These are phyloP conservation scores for Carpatolechia fugitivella DNA, from an alignment of 2,888 invertebrate species.

Conservation along the genomic window DNA sequence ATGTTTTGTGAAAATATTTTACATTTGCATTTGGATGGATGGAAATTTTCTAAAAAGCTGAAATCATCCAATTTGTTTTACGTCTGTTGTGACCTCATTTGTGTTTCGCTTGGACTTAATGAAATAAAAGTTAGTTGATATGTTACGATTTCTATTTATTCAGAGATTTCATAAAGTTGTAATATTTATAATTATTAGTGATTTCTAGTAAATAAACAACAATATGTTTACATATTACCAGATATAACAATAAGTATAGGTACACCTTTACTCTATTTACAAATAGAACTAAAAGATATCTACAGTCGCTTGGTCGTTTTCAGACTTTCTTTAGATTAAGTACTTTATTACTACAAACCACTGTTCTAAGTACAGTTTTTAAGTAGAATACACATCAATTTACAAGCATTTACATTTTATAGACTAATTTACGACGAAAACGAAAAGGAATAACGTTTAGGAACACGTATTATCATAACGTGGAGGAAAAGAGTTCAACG, in stretches of 20 bases:
- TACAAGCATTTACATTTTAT: constrained; percentile 46
- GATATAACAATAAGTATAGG: constrained; percentile 53
- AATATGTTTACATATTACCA: constrained; percentile 53
- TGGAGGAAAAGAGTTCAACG: constrained; percentile 43
- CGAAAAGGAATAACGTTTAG: constrained; percentile 20
- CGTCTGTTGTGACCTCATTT: too few species aligned
- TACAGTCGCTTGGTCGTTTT: constrained; percentile 76
- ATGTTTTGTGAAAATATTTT: too few species aligned
- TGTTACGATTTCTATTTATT: constrained; percentile 67
- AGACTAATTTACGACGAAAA: constrained; percentile 22
- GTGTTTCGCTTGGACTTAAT: too few species aligned
- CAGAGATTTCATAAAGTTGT: constrained; percentile 55
- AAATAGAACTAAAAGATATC: constrained; percentile 59
- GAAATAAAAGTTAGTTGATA: background rate
- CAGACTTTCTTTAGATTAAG: constrained; percentile 64
- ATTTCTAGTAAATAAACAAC: constrained; percentile 66
- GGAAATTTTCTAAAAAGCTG: too few species aligned
- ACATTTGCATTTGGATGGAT: too few species aligned
- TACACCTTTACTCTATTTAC: constrained; percentile 62
- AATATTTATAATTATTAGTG: constrained; percentile 50
- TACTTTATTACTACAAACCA: constrained; percentile 45
- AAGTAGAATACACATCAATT: constrained; percentile 36
- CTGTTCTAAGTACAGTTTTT: constrained; percentile 38
- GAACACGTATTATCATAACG: constrained; percentile 13
- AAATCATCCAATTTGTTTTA: too few species aligned